phyloP scores from a whole-genome alignment of 2,797 vertebrate genomes.

The Holocentrus rufus region DNA sequence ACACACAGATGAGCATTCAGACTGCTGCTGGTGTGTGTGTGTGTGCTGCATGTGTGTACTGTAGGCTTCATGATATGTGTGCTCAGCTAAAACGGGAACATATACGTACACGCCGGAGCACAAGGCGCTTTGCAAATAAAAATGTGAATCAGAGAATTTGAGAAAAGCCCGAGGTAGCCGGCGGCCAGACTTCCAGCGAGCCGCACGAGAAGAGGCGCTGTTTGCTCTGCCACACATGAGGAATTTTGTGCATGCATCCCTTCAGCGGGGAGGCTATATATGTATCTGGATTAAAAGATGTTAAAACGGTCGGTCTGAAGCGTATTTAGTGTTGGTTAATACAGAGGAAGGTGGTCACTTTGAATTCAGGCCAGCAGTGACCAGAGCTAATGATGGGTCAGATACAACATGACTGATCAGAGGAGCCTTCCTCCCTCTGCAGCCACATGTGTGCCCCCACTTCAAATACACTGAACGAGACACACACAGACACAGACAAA shows the following conservation, averaged over 20 bases:
- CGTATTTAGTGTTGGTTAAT: constrained; percentile 16
- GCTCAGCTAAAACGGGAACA: constrained; percentile 66
- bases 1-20: constrained; percentile 63
- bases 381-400: neutral
- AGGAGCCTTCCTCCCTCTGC: too few relatives aligned
- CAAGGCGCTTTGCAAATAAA: constrained; percentile 42
- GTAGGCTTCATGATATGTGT: constrained; percentile 55
- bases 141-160: constrained; percentile 21
- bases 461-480: neutral
- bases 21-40: constrained; percentile 15
- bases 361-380: neutral
- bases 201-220: constrained; percentile 30
- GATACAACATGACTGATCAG: neutral
- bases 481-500: constrained; percentile 4
- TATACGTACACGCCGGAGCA: constrained; percentile 34
- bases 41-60: constrained; percentile 30
- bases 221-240: constrained; percentile 42
- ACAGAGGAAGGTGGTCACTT: constrained; percentile 32
- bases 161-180: constrained; percentile 6
- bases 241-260: constrained; percentile 10
- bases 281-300: neutral
- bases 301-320: constrained; percentile 29
- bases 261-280: constrained; percentile 23
- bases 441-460: too few relatives aligned
- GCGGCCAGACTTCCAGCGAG: neutral